These are phyloP conservation scores for Ondatra zibethicus DNA, from an alignment of 2,113 vertebrate species.

Conservation along the genomic window DNA sequence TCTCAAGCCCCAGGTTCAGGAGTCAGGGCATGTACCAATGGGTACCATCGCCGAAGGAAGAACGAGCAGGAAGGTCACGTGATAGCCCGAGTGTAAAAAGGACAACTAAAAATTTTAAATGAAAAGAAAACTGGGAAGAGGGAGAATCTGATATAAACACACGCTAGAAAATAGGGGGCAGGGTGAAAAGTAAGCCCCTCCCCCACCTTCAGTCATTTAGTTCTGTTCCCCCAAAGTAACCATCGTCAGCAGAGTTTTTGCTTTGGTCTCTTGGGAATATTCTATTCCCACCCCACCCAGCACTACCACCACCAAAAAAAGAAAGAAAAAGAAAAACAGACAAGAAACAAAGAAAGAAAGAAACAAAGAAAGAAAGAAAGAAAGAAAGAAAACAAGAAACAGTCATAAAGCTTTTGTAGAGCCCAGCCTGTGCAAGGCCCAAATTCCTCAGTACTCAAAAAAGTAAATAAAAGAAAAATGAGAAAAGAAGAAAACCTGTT, in stretches of 20 bases:
- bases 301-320: not conserved
- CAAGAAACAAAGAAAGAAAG: no score
- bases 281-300: not conserved
- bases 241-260: not conserved
- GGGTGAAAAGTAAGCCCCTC: not conserved
- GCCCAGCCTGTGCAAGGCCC: not conserved
- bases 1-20: not conserved
- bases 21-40: not conserved
- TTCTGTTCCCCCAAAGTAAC: constrained; percentile 19
- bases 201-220: not conserved
- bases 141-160: not conserved
- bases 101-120: not conserved
- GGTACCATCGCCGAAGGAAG: not conserved
- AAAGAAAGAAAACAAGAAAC: not conserved
- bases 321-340: no score
- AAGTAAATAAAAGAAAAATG: not conserved
- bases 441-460: not conserved
- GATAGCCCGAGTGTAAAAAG: not conserved
- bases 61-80: not conserved
- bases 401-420: not conserved
- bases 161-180: not conserved
- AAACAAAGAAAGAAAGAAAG: no score
- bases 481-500: not conserved
- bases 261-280: not conserved
- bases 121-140: not conserved